phyloP scores from a whole-genome alignment of 2,113 vertebrate genomes.

The Sterrhoptilus dennistouni region DNA sequence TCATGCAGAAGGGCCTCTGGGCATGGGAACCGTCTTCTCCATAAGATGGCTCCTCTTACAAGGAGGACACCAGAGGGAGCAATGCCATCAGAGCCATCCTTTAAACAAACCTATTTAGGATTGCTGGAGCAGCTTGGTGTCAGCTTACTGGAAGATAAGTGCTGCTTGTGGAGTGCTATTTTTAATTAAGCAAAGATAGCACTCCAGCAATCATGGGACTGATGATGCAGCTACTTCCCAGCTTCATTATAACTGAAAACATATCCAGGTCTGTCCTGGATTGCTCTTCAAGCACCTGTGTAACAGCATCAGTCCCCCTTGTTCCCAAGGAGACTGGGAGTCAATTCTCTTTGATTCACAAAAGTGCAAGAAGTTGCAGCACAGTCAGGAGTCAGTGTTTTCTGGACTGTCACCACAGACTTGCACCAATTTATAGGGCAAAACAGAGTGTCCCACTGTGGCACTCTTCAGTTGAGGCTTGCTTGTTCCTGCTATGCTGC shows the following conservation, averaged over 20 bases:
- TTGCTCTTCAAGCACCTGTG: constrained; percentile 35
- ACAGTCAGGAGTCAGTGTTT: background rate
- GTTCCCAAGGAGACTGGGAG: background rate
- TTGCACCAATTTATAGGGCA: background rate
- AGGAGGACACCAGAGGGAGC: background rate
- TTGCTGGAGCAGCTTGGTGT: background rate
- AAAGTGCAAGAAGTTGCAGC: background rate
- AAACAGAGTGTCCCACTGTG: no score
- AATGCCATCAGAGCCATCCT: background rate
- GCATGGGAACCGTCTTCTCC: fast-evolving
- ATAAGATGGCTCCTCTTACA: background rate
- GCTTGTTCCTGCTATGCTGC: background rate
- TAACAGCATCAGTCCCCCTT: background rate
- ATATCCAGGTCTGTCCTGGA: background rate
- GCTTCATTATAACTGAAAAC: constrained; percentile 16
- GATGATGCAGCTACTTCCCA: constrained; percentile 45
- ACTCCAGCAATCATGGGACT: constrained; percentile 37
- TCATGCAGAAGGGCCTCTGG: background rate
- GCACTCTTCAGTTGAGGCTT: background rate
- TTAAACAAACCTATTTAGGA: background rate
- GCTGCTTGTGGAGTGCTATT: constrained; percentile 21
- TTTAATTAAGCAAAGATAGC: constrained; percentile 57
- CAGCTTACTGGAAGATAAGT: constrained; percentile 21
- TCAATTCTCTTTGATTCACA: background rate
- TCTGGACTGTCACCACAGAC: background rate